Evolutionary conservation across 2,888 invertebrate species (phyloP).

Genomic region (Protonemura montana): DNA sequence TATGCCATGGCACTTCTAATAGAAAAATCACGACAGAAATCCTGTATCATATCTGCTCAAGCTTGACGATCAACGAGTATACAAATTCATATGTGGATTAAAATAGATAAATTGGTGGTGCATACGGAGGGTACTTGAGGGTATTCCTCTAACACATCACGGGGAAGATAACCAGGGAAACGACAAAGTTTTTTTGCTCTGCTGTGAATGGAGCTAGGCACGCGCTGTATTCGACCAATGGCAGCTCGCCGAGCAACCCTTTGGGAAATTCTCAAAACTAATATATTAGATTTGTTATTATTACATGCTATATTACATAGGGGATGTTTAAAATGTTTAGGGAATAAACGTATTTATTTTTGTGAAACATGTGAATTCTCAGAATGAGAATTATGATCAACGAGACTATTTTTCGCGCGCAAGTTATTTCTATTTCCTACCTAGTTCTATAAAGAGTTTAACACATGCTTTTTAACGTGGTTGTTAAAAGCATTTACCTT

Average conservation of each 20-base stretch:
- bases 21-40: too few species aligned
- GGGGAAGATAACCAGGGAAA: conserved; percentile 27
- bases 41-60: too few species aligned
- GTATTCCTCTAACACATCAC: conserved; percentile 9
- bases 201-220: conserved; percentile 1
- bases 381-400: neutral
- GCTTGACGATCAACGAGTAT: conserved; percentile 2
- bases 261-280: conserved; percentile 29
- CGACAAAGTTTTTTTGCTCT: conserved; percentile 7
- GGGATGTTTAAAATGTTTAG: conserved; percentile 24
- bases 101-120: conserved; percentile 30
- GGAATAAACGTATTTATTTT: conserved; percentile 1
- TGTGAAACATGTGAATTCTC: neutral
- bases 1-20: too few species aligned
- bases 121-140: conserved; percentile 19
- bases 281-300: conserved; percentile 34
- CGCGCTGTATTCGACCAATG: neutral
- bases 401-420: too few species aligned
- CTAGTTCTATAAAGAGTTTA: too few species aligned
- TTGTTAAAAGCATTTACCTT: too few species aligned
- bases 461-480: too few species aligned
- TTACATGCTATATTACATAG: conserved; percentile 24
- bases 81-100: conserved; percentile 17
- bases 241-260: neutral
- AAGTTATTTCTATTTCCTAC: too few species aligned